Evolutionary conservation across 2,888 invertebrate species (phyloP).

Genomic region (Hirtodrosophila histrioides): DNA sequence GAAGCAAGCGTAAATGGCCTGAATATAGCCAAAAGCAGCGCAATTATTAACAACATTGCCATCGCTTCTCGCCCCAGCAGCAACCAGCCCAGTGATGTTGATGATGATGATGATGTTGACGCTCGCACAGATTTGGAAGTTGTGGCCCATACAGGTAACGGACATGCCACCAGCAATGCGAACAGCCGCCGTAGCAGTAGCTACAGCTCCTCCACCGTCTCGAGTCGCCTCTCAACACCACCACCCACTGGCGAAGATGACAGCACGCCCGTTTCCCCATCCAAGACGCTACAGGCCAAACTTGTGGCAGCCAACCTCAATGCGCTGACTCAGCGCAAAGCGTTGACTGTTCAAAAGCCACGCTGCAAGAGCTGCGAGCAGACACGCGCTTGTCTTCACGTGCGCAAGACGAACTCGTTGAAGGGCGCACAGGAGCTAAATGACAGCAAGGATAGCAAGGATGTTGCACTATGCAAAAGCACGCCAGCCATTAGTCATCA

Average conservation of each 20-base stretch:
- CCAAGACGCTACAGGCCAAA: constrained; percentile 68
- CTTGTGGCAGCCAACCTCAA: constrained; percentile 76
- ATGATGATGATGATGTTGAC: constrained; percentile 21
- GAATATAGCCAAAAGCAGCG: constrained; percentile 53
- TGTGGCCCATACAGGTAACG: constrained; percentile 56
- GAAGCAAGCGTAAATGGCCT: constrained; percentile 72
- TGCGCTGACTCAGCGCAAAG: constrained; percentile 59
- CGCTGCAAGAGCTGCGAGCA: constrained; percentile 78
- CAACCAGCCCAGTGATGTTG: constrained; percentile 58
- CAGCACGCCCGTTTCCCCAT: constrained; percentile 78
- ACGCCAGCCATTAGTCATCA: constrained; percentile 73
- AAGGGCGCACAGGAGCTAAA: constrained; percentile 75
- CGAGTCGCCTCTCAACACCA: constrained; percentile 81
- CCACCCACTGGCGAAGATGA: constrained; percentile 82
- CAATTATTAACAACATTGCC: constrained; percentile 75
- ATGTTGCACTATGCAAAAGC: constrained; percentile 76
- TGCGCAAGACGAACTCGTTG: constrained; percentile 81
- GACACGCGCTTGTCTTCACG: constrained; percentile 58
- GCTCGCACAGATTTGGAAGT: constrained; percentile 15
- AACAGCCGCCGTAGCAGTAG: constrained; percentile 38
- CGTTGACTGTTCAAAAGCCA: constrained; percentile 39
- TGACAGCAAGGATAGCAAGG: constrained; percentile 42
- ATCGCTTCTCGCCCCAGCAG: constrained; percentile 75
- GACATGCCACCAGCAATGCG: constrained; percentile 36
- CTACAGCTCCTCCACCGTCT: constrained; percentile 65